A percentile compares a stretch with the other conserved stretches of the same genome.
Conservation (phyloP, 1,140 invertebrate species). For the Drosophila mayri region DNA sequence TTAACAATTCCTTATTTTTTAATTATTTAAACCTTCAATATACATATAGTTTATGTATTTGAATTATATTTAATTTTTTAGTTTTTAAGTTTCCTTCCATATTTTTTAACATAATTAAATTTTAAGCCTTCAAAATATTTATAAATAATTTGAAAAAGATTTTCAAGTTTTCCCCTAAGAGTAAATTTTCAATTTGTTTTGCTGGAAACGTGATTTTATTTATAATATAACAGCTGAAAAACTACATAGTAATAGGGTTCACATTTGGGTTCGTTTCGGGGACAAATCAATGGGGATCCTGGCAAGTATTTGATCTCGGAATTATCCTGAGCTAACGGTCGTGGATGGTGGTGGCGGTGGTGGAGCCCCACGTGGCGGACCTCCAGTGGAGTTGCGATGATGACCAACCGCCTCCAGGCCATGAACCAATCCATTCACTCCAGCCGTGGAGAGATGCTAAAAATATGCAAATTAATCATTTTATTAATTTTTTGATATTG, state of each 20-base stretch:
- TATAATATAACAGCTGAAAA: background rate
- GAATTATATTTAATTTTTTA: no score
- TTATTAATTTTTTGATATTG: background rate
- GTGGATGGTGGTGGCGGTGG: constrained; percentile 54
- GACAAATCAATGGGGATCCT: background rate
- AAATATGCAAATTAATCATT: background rate
- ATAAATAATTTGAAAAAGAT: no score
- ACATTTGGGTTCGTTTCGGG: background rate
- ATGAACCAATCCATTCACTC: constrained; percentile 9
- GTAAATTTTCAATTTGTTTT: background rate
- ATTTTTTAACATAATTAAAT: background rate
- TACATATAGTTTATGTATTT: background rate
- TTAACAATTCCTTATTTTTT: no score
- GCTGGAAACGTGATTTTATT: constrained; percentile 16
- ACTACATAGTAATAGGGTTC: constrained; percentile 1
- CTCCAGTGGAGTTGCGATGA: constrained; percentile 39
- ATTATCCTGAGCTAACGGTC: constrained; percentile 39
- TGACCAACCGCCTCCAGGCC: constrained; percentile 3
- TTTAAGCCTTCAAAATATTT: background rate
- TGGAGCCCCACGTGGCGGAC: constrained; percentile 23
- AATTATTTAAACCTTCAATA: background rate
- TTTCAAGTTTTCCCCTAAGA: background rate
- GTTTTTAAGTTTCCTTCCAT: no score
- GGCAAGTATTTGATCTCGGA: background rate
- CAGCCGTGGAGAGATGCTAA: constrained; percentile 40